Evolutionary conservation across 2,113 vertebrate species (phyloP).

Genomic region (Gorsachius goisagi): DNA sequence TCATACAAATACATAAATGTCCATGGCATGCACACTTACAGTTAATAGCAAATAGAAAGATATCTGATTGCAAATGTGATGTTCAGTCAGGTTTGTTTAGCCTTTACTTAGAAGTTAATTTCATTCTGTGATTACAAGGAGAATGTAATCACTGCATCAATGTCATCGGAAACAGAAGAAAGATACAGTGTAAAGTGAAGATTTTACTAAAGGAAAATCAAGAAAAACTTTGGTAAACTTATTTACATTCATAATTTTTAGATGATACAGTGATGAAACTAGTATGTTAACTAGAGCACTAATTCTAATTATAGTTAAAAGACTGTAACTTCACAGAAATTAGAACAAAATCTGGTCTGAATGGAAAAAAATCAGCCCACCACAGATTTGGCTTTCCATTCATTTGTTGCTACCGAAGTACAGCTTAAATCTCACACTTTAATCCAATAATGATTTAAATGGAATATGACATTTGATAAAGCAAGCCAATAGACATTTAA

Average conservation of each 20-base stretch:
- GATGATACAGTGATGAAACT: neutral
- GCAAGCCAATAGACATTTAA: neutral
- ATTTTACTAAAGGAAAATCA: neutral
- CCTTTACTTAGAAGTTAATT: neutral
- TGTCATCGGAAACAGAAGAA: neutral
- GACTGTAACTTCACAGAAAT: neutral
- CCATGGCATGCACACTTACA: neutral
- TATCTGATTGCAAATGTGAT: neutral
- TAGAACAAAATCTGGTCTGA: neutral
- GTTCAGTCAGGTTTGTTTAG: neutral
- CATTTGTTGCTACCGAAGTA: neutral
- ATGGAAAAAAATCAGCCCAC: neutral
- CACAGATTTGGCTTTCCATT: neutral
- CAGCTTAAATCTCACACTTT: neutral
- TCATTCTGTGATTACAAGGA: neutral
- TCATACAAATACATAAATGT: neutral
- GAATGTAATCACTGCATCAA: neutral
- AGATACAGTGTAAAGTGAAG: fast-evolving
- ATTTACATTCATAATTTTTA: neutral
- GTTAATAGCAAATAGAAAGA: neutral
- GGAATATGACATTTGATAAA: neutral
- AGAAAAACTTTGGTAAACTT: neutral
- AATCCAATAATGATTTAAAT: neutral
- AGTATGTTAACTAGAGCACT: neutral
- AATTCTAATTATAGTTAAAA: neutral